These are phyloP conservation scores for Heliconius sara DNA, from an alignment of 2,888 invertebrate genomes.

Conservation along the genomic window DNA sequence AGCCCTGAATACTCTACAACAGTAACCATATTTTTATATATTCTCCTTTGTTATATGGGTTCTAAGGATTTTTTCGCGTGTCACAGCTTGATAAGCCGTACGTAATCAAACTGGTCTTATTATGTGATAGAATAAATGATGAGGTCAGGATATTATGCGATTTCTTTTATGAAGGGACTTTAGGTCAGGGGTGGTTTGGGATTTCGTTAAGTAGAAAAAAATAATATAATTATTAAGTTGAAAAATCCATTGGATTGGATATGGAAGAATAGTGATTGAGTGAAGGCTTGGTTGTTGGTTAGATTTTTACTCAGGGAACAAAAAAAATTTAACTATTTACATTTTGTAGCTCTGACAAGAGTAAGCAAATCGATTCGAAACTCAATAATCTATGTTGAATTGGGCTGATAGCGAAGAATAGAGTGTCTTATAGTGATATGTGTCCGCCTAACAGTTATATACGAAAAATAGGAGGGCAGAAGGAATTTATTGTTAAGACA, in stretches of 20 bases:
- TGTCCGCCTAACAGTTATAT: too few relatives aligned
- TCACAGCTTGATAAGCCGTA: slow-evolving; percentile 22
- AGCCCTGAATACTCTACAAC: not conserved
- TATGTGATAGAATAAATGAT: slow-evolving; percentile 41
- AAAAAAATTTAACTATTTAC: not conserved
- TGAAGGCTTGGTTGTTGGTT: not conserved
- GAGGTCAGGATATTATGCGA: slow-evolving; percentile 31
- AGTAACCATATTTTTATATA: not conserved
- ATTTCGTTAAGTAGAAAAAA: not conserved
- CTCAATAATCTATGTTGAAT: too few relatives aligned
- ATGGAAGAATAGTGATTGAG: not conserved
- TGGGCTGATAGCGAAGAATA: too few relatives aligned
- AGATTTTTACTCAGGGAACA: not conserved
- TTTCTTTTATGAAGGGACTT: slow-evolving; percentile 16
- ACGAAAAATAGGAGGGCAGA: not conserved
- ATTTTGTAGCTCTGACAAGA: not conserved
- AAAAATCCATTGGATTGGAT: not conserved
- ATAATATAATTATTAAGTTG: not conserved
- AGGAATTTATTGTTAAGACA: not conserved
- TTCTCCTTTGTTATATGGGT: slow-evolving; percentile 8
- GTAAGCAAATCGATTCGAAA: not conserved
- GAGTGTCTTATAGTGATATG: too few relatives aligned
- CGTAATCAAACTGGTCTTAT: slow-evolving; percentile 33
- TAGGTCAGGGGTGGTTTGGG: slow-evolving; percentile 1
- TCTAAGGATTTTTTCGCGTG: slow-evolving; percentile 34